Evolutionary conservation across 2,888 invertebrate species (phyloP).

Genomic region (Hymenopus coronatus): DNA sequence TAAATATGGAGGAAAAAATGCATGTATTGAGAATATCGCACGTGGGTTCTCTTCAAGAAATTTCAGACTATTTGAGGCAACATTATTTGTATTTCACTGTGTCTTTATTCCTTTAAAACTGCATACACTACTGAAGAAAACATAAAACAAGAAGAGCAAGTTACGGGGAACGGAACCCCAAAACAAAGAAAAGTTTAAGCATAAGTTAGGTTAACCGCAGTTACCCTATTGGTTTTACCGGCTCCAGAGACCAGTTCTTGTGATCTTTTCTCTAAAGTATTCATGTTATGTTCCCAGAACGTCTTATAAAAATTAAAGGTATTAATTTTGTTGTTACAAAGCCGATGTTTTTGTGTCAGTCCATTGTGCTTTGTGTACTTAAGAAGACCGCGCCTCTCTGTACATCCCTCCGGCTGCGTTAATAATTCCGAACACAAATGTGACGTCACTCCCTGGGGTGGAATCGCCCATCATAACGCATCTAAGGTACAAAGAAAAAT

Average conservation of each 20-base stretch:
- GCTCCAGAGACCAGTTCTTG: not conserved
- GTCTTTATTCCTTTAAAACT: too few species aligned
- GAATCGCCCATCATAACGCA: not conserved
- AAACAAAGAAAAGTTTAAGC: too few species aligned
- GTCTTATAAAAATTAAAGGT: not conserved
- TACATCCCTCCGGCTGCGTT: not conserved
- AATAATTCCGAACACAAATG: not conserved
- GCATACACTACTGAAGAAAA: too few species aligned
- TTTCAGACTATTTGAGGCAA: too few species aligned
- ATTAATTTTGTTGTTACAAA: not conserved
- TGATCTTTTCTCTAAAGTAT: not conserved
- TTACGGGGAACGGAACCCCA: too few species aligned
- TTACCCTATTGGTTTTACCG: too few species aligned
- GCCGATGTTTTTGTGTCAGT: not conserved
- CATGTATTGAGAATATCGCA: too few species aligned
- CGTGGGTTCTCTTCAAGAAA: too few species aligned
- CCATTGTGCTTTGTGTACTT: not conserved
- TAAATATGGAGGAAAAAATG: too few species aligned
- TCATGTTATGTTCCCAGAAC: not conserved
- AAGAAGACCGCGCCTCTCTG: not conserved
- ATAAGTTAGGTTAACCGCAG: too few species aligned
- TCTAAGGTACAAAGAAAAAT: not conserved
- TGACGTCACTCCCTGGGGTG: not conserved
- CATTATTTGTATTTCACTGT: too few species aligned
- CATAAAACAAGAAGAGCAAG: too few species aligned